Evolutionary conservation across 1,140 invertebrate genomes (phyloP).

Genomic region (Helicoverpa zea): DNA sequence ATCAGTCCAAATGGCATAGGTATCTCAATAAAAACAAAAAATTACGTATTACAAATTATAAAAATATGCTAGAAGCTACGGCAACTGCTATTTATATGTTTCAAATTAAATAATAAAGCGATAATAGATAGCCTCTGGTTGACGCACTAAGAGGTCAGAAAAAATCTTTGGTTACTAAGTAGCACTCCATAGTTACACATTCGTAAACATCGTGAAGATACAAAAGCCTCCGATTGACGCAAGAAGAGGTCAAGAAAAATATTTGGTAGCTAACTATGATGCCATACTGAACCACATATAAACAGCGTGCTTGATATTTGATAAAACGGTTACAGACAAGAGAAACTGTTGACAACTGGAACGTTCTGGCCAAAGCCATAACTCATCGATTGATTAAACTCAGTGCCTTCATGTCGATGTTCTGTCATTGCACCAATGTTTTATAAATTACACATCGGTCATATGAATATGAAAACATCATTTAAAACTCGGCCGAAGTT

Average conservation of each 20-base stretch:
- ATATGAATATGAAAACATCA: constrained; percentile 20
- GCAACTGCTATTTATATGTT: no score
- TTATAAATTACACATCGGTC: constrained; percentile 13
- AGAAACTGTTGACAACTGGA: constrained; percentile 23
- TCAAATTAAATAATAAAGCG: not conserved
- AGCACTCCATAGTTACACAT: constrained; percentile 18
- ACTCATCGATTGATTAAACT: not conserved
- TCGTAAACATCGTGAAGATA: constrained; percentile 42
- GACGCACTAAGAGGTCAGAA: constrained; percentile 67
- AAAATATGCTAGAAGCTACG: not conserved
- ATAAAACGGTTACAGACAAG: constrained; percentile 10
- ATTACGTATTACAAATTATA: not conserved
- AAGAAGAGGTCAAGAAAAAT: constrained; percentile 62
- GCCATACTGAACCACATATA: constrained; percentile 32
- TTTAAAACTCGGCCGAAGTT: not conserved
- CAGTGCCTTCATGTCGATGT: not conserved
- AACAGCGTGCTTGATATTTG: constrained; percentile 44
- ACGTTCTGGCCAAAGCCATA: not conserved
- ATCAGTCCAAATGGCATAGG: not conserved
- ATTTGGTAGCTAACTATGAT: constrained; percentile 47
- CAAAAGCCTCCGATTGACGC: constrained; percentile 68
- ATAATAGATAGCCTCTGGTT: constrained; percentile 47
- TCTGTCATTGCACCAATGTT: constrained; percentile 25
- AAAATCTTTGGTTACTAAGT: constrained; percentile 51
- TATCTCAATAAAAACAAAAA: not conserved